phyloP scores from a whole-genome alignment of 2,888 invertebrate genomes.

The Acanthacorydalis orientalis region DNA sequence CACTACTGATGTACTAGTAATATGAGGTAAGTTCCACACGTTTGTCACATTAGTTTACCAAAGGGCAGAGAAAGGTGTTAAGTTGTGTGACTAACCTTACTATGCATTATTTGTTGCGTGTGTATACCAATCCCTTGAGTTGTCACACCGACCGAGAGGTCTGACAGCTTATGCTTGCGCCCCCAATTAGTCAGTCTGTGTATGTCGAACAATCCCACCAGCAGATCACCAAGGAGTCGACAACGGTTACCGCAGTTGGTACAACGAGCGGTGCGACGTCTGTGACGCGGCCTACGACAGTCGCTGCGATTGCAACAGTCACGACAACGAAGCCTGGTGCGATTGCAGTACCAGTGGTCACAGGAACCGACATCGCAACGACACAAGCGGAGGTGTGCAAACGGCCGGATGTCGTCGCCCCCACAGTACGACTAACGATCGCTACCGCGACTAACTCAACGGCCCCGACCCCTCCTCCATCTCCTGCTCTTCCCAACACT shows the following conservation, averaged over 20 bases:
- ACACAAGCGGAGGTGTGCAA: conserved; percentile 24
- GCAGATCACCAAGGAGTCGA: conserved; percentile 19
- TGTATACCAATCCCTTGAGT: neutral
- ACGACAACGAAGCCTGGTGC: conserved; percentile 1
- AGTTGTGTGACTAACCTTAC: neutral
- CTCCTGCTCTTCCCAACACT: conserved; percentile 19
- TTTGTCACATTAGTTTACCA: too few species aligned
- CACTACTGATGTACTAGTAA: too few species aligned
- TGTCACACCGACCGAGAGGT: neutral
- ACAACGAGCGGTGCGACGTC: conserved; percentile 13
- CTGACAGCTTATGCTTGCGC: neutral
- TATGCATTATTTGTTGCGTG: neutral
- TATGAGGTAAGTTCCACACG: too few species aligned
- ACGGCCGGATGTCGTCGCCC: conserved; percentile 17
- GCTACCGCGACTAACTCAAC: conserved; percentile 19
- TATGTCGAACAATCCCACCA: conserved; percentile 7
- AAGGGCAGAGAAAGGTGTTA: too few species aligned
- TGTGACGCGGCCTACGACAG: neutral
- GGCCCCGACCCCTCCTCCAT: conserved; percentile 19
- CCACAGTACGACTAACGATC: conserved; percentile 17
- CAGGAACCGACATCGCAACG: conserved; percentile 12
- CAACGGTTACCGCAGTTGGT: conserved; percentile 11
- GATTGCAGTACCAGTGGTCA: conserved; percentile 6
- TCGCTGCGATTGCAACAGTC: neutral
- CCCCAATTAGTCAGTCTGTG: neutral